Evolutionary conservation across 2,888 invertebrate genomes (phyloP), one percentile per base, ranked within the genome.

Genomic region (Melolontha melolontha): DNA sequence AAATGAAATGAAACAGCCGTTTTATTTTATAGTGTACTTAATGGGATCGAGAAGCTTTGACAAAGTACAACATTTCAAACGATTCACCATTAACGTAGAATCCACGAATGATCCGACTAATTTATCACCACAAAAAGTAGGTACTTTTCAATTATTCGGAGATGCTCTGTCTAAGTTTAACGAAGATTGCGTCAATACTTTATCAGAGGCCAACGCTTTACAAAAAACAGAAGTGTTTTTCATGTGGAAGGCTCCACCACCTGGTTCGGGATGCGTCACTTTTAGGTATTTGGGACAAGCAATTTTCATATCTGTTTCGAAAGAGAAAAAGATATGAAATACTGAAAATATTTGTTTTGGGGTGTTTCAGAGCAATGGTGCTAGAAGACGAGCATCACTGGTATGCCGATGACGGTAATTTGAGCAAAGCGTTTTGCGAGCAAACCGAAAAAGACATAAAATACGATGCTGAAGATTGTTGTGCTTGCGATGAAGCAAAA

Each of bases 401-500:
- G 97, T 97, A 89, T 82, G 92, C 95, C 69, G 96, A 96, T 78
- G 96, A 96, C 79, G 95, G 94, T 0, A 89, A 89, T 72, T 85
- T 97, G 57, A 91, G 92, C 10, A 87, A 89, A 78, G 90, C 91
- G 40, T 85, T 97, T 62, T 97, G 97, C 79, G 93, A 92, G 78
- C 88, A 89, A 90, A 81, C 89, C 85, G 83, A 91, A 88, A 73
- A 87, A 86, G 73, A 88, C 85, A 73, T 86, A 86, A 62, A 86
- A 87, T 67, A 85, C 85, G 68, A 86, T 81, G 59, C 85, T 82
- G 22, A 85, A 84, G 88, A 89, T 72, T 97, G 97, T 81, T 96
- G 96, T 84, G 95, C 97, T 7, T 97, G 97, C 81, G 96, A 97
- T 79, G 96, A 97, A 79, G 98, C 98, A 68, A 96, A 96, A 82